A percentile compares a stretch with the other conserved stretches of the same genome.
These are phyloP conservation scores for Myiotriccus ornatus DNA, from an alignment of 2,797 vertebrate genomes.

Conservation along the genomic window DNA sequence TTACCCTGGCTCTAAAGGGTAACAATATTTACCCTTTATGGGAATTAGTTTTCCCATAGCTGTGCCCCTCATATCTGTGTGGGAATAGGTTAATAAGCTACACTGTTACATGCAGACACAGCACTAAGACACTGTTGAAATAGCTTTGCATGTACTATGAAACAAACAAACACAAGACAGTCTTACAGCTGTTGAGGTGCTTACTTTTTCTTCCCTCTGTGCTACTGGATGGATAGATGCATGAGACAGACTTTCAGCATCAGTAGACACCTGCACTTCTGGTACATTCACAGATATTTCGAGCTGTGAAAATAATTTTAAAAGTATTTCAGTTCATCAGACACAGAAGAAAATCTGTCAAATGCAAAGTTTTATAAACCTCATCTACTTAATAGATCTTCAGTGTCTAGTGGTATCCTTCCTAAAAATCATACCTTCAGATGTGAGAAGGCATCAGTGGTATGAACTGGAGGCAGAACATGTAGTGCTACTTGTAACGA, in stretches of 20 bases:
- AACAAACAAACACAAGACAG: not conserved
- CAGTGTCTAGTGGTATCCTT: not conserved
- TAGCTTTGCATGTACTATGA: not conserved
- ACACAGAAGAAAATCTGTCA: not conserved
- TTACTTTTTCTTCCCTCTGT: constrained; percentile 49
- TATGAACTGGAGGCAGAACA: not conserved
- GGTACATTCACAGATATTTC: constrained; percentile 85
- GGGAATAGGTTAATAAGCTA: not conserved
- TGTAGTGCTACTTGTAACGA: not conserved
- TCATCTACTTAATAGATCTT: not conserved
- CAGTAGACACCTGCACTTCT: constrained; percentile 74
- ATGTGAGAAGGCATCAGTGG: not conserved
- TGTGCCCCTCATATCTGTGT: not conserved
- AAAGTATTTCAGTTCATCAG: constrained; percentile 21
- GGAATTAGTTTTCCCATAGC: not conserved
- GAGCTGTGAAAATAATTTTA: constrained; percentile 77
- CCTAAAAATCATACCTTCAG: not conserved
- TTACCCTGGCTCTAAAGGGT: not conserved
- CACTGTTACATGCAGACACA: not conserved
- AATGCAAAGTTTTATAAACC: not conserved
- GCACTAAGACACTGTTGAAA: not conserved
- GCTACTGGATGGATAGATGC: constrained; percentile 46
- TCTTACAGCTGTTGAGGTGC: constrained; percentile 60
- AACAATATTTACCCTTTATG: not conserved
- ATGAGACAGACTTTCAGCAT: constrained; percentile 73